Percentiles rank a stretch among this genome's conserved stretches.
phyloP scores from a whole-genome alignment of 2,113 vertebrate species.

The Alexandromys fortis region DNA sequence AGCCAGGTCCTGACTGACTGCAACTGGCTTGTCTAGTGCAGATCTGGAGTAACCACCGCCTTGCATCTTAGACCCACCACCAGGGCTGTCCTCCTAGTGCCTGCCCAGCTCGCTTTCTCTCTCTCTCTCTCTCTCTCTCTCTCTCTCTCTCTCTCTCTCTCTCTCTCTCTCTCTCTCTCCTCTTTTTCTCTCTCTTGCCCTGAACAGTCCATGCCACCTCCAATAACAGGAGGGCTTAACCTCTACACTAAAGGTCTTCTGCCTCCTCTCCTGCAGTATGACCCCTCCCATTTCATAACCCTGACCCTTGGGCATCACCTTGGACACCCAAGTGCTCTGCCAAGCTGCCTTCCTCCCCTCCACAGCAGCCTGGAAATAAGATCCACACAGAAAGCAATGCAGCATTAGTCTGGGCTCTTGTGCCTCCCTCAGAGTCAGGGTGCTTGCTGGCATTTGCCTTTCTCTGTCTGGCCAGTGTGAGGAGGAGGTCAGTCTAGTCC shows the following conservation, averaged over 20 bases:
- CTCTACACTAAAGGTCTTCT: not conserved
- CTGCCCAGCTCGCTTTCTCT: not conserved
- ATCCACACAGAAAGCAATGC: not conserved
- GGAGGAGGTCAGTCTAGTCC: not conserved
- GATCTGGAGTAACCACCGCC: not conserved
- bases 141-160: not conserved
- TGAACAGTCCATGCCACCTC: not conserved
- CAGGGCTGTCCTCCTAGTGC: too few species aligned
- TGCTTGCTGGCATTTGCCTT: not conserved
- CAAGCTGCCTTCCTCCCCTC: not conserved
- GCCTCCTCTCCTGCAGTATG: too few species aligned
- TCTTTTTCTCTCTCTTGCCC: too few species aligned
- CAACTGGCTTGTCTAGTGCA: too few species aligned
- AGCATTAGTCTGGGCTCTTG: not conserved
- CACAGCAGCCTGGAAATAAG: not conserved
- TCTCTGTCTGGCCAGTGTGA: too few species aligned
- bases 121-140: too few species aligned
- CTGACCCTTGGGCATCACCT: not conserved
- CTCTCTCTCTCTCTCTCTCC: not conserved
- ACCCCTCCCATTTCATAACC: not conserved
- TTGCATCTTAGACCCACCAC: not conserved
- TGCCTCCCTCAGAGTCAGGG: not conserved
- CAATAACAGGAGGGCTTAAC: not conserved
- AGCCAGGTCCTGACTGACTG: not conserved
- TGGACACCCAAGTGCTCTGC: not conserved